Evolutionary conservation across 2,113 vertebrate species (phyloP), one percentile per base, ranked within the genome.

Genomic region (Alexandromys fortis): DNA sequence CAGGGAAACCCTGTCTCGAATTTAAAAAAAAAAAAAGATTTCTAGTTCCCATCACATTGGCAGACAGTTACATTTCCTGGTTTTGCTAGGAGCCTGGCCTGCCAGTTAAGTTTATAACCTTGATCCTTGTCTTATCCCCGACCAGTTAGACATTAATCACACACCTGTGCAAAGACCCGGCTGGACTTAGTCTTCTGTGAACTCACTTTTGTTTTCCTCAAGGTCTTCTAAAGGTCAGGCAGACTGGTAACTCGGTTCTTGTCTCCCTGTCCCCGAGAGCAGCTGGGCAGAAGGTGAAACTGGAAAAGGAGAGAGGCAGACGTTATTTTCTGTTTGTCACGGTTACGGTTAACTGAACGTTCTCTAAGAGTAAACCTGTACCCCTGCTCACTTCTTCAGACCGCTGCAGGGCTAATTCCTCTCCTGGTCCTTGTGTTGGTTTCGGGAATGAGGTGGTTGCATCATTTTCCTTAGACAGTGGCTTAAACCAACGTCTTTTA

Each of bases 141-240:
- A 75, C 76, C 83, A 82, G 91, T 89, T 94, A 94, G 95, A 95
- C 86, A 92, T 97, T 97, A 97, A 94, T 96, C 92, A 45, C 42
- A 13, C 45, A 45, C 65, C 90, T 85, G 33, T 49, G 67, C 10
- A 49, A 82, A 94, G 72, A 94, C 94, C 92, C 65, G 76, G 49
- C 89, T 73, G 73, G 92, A 83, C 58, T 89, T 89, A 85, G 89
- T 90, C 82, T 76, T 91, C 94, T 95, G 75, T 92, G 91, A 96
- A 87, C 38, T 38, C 92, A 33, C 77, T 21, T 1, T 94, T 97
- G 91, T 96, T 95, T 79, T 95, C 83, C 45, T 19, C 21, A 87
- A 90, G 75, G 91, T 90, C 89, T 97, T 92, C 78, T 95, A 91
- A 94, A 97, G 97, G 95, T 96, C 93, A 92, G 67, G 21, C 78